phyloP scores from a whole-genome alignment of 2,888 invertebrate genomes.

The Drosophila vallismaia region DNA sequence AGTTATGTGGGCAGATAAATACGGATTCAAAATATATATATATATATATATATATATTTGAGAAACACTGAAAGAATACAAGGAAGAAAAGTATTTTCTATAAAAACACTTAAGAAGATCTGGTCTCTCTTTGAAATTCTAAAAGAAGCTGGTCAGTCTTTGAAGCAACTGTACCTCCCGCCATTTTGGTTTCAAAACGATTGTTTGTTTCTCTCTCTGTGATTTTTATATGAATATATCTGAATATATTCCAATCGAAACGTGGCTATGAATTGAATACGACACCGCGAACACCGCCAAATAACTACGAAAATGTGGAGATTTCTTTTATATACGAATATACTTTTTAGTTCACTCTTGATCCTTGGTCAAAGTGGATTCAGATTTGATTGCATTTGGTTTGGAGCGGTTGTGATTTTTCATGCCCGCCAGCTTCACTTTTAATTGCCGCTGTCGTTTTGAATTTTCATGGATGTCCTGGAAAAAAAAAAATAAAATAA shows the following conservation, averaged over 20 bases:
- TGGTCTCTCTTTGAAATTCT: background rate
- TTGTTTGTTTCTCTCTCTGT: constrained; percentile 8
- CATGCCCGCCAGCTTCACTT: constrained; percentile 46
- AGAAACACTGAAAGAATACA: constrained; percentile 16
- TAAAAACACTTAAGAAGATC: too few relatives aligned
- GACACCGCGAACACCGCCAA: constrained; percentile 55
- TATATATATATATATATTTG: too few relatives aligned
- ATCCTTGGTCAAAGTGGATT: constrained; percentile 62
- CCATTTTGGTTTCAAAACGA: background rate
- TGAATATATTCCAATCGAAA: constrained; percentile 24
- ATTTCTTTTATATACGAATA: constrained; percentile 16
- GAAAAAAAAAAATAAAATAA: background rate
- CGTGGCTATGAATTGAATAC: constrained; percentile 76
- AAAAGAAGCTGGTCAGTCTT: background rate
- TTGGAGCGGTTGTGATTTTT: constrained; percentile 53
- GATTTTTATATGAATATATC: constrained; percentile 1
- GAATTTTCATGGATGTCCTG: constrained; percentile 43
- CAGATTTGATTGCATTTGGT: constrained; percentile 72
- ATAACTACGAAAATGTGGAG: constrained; percentile 53
- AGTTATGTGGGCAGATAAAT: constrained; percentile 20
- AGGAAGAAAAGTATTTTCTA: too few relatives aligned
- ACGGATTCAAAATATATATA: constrained; percentile 2
- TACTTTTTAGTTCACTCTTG: constrained; percentile 5
- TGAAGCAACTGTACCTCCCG: background rate
- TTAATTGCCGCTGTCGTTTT: constrained; percentile 44